phyloP scores from a whole-genome alignment of 2,797 vertebrate genomes.

The Gastrophryne carolinensis region DNA sequence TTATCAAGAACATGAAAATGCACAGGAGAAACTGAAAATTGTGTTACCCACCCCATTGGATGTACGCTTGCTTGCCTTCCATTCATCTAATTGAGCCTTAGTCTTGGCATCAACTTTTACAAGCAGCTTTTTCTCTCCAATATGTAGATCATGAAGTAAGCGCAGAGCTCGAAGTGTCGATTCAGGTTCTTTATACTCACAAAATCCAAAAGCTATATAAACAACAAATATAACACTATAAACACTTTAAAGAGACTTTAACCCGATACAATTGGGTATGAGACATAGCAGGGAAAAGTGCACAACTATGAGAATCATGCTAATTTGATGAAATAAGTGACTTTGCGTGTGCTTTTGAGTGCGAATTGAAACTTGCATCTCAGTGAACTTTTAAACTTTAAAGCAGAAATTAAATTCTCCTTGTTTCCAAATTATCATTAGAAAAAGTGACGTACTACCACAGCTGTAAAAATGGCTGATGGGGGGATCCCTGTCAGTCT shows the following conservation, averaged over 20 bases:
- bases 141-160: conserved; percentile 92
- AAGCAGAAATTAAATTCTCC: too few relatives aligned
- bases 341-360: too few relatives aligned
- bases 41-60: conserved; percentile 84
- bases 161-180: conserved; percentile 91
- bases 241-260: not conserved
- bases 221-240: not conserved
- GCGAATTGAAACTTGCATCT: too few relatives aligned
- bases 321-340: too few relatives aligned
- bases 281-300: too few relatives aligned
- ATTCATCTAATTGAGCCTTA: conserved; percentile 95
- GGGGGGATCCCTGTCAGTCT: too few relatives aligned
- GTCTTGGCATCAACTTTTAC: conserved; percentile 99
- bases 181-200: conserved; percentile 97
- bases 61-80: conserved; percentile 94
- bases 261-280: too few relatives aligned
- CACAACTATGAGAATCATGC: too few relatives aligned
- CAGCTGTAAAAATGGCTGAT: too few relatives aligned
- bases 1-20: not conserved
- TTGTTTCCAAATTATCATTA: too few relatives aligned
- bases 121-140: conserved; percentile 95
- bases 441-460: too few relatives aligned
- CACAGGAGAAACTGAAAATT: not conserved
- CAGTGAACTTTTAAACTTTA: too few relatives aligned
- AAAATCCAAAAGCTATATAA: conserved; percentile 92